Conservation (phyloP, 53 echinoderm and acorn worm species). For the Holothuria leucospilota region DNA sequence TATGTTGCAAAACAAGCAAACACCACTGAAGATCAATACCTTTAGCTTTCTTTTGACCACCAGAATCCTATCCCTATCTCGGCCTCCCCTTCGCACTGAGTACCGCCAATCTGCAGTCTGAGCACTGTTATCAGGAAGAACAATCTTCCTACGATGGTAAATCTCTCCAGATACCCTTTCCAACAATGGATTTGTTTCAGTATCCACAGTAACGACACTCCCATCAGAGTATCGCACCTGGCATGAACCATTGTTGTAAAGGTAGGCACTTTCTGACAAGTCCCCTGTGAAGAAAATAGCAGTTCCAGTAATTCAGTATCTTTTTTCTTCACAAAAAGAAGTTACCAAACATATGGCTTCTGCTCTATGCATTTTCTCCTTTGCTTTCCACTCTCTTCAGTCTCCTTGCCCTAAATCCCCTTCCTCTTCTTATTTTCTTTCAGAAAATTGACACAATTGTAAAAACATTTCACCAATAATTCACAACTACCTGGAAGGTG, state of each 20-base stretch:
- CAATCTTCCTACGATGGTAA: slow-evolving; percentile 80
- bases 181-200: slow-evolving; percentile 78
- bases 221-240: slow-evolving; percentile 81
- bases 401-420: no score
- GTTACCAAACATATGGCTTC: no score
- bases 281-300: slow-evolving; percentile 3
- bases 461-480: no score
- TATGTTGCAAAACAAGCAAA: no score
- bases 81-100: slow-evolving; percentile 80
- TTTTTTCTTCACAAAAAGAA: no score
- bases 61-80: slow-evolving; percentile 80
- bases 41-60: slow-evolving; percentile 84
- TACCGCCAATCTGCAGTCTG: slow-evolving; percentile 93
- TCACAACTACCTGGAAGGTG: no score
- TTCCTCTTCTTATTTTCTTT: no score
- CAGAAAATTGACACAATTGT: no score
- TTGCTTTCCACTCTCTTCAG: no score
- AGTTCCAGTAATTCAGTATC: no score
- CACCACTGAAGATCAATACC: slow-evolving; percentile 59
- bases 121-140: slow-evolving; percentile 76
- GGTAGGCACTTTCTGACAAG: slow-evolving; percentile 29
- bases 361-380: no score
- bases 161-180: slow-evolving; percentile 77
- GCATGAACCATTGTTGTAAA: slow-evolving; percentile 42
- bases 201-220: slow-evolving; percentile 64